phyloP scores from a whole-genome alignment of 1,140 invertebrate species.

The Drosophila mayri region DNA sequence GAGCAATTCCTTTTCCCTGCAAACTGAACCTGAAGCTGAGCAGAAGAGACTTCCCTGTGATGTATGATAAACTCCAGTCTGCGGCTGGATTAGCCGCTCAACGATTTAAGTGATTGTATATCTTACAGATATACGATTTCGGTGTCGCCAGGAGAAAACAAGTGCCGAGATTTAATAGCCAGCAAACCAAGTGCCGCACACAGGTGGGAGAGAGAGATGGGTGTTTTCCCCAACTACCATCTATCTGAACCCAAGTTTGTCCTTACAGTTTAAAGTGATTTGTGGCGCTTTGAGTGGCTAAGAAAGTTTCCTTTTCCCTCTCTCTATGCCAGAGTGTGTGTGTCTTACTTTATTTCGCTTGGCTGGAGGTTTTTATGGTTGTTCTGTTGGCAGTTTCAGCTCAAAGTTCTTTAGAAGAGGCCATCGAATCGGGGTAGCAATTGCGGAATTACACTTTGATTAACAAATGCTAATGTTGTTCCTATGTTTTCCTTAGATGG shows the following conservation, averaged over 20 bases:
- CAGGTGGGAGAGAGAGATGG: constrained; percentile 35
- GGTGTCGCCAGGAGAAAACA: constrained; percentile 34
- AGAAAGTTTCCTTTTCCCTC: constrained; percentile 62
- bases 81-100: constrained; percentile 76
- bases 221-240: constrained; percentile 26
- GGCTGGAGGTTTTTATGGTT: constrained; percentile 69
- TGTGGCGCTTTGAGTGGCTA: constrained; percentile 74
- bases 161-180: constrained; percentile 80
- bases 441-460: constrained; percentile 55
- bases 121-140: constrained; percentile 79
- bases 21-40: neutral
- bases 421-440: constrained; percentile 20
- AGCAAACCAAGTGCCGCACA: constrained; percentile 44
- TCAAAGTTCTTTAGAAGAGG: constrained; percentile 32
- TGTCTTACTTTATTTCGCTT: constrained; percentile 46
- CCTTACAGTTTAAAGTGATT: constrained; percentile 81
- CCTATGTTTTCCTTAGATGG: constrained; percentile 33
- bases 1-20: constrained; percentile 17
- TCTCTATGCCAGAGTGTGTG: constrained; percentile 27
- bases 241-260: constrained; percentile 52
- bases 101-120: constrained; percentile 83
- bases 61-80: constrained; percentile 60
- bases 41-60: constrained; percentile 26
- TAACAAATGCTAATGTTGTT: constrained; percentile 53
- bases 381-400: constrained; percentile 60